Evolutionary conservation across 2,113 vertebrate genomes (phyloP).

Genomic region (Oryzias woworae): DNA sequence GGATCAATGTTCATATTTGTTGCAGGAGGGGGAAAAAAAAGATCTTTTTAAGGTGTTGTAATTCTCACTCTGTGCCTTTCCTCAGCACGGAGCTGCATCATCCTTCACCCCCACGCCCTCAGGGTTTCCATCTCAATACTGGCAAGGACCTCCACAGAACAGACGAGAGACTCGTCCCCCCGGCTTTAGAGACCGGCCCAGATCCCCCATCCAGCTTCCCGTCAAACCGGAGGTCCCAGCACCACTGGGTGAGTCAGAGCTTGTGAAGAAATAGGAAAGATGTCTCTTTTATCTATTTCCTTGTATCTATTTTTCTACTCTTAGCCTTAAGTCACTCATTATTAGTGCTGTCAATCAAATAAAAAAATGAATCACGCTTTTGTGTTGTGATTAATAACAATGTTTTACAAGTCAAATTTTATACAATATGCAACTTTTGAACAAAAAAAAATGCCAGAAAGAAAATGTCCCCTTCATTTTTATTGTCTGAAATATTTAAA

Average conservation of each 20-base stretch:
- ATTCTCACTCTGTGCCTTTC: slow-evolving; percentile 63
- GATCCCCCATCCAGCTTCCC: slow-evolving; percentile 90
- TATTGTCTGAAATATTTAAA: no score
- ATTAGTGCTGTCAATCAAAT: no score
- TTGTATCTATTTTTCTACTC: no score
- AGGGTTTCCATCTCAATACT: slow-evolving; percentile 92
- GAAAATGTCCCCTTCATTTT: no score
- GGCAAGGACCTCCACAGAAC: slow-evolving; percentile 94
- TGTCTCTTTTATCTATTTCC: no score
- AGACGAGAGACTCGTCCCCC: slow-evolving; percentile 92
- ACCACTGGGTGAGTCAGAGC: slow-evolving; percentile 82
- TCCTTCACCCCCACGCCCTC: slow-evolving; percentile 88
- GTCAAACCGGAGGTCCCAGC: slow-evolving; percentile 92
- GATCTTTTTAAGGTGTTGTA: slow-evolving; percentile 8
- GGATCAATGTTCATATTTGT: not conserved
- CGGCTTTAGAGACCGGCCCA: slow-evolving; percentile 88
- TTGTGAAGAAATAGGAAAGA: no score
- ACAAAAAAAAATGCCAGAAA: no score
- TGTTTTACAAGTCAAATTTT: no score
- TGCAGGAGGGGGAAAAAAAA: slow-evolving; percentile 6
- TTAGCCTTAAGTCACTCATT: no score
- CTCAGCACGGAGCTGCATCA: slow-evolving; percentile 92
- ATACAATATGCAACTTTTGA: no score
- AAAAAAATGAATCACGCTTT: no score
- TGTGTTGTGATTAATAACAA: no score